A percentile compares a stretch with the other conserved stretches of the same genome.
Conservation (phyloP, 2,888 invertebrate genomes). For the Mesodorylaimus sp. region DNA sequence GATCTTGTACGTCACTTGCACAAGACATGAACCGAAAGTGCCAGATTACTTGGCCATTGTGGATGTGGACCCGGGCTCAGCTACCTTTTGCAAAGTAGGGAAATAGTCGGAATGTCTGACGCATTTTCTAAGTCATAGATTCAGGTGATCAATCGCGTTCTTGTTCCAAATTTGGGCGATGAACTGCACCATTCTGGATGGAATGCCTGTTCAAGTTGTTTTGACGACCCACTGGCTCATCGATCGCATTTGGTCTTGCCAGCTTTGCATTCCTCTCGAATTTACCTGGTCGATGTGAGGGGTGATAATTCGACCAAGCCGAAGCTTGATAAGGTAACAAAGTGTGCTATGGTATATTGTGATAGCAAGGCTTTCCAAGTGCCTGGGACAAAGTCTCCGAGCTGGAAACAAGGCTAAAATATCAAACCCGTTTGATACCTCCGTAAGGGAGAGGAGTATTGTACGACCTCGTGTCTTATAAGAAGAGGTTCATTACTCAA, state of each 20-base stretch:
- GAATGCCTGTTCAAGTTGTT: slow-evolving; percentile 87
- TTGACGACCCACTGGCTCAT: slow-evolving; percentile 40
- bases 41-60: slow-evolving; percentile 75
- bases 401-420: no score
- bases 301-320: no score
- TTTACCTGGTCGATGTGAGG: slow-evolving; percentile 59
- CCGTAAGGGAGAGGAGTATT: no score
- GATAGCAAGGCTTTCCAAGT: no score
- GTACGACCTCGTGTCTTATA: no score
- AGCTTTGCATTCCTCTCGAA: slow-evolving; percentile 54
- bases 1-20: slow-evolving; percentile 69
- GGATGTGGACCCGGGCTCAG: slow-evolving; percentile 69
- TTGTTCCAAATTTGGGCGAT: slow-evolving; percentile 55
- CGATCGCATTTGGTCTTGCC: slow-evolving; percentile 67
- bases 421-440: no score
- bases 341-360: no score
- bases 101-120: background rate
- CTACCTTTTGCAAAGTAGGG: slow-evolving; percentile 58
- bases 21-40: slow-evolving; percentile 45
- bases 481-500: no score
- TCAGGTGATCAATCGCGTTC: slow-evolving; percentile 67
- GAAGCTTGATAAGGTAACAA: no score
- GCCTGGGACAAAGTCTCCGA: no score
- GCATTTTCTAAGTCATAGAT: background rate
- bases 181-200: slow-evolving; percentile 90